Conservation (phyloP, 2,113 vertebrate genomes). For the Probosciger aterrimus region DNA sequence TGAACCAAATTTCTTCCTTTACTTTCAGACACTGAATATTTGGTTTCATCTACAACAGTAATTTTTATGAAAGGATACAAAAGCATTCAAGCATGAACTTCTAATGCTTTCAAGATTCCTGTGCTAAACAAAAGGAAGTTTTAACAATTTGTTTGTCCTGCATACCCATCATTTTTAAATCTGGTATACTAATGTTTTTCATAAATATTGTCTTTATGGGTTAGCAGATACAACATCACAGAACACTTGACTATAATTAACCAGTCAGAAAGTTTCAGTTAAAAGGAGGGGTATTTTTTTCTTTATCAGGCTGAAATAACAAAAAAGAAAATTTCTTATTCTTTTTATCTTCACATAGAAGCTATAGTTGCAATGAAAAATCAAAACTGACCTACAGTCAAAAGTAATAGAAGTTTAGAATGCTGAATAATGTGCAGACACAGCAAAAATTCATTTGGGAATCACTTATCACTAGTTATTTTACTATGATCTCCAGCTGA, state of each 20-base stretch:
- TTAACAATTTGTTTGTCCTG: not conserved
- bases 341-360: not conserved
- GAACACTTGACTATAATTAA: not conserved
- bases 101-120: slow-evolving; percentile 15
- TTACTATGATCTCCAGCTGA: not conserved
- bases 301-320: not conserved
- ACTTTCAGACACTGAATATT: slow-evolving; percentile 50
- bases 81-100: slow-evolving; percentile 43
- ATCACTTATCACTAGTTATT: slow-evolving; percentile 25
- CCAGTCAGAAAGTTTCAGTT: not conserved
- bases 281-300: not conserved
- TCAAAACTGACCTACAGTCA: slow-evolving; percentile 45
- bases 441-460: slow-evolving; percentile 48
- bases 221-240: not conserved
- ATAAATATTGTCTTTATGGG: slow-evolving; percentile 17
- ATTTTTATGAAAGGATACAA: slow-evolving; percentile 44
- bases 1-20: slow-evolving; percentile 39
- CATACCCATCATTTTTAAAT: not conserved
- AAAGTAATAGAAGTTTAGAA: slow-evolving; percentile 37
- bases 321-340: not conserved
- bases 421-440: slow-evolving; percentile 25
- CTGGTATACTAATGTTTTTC: not conserved
- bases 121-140: slow-evolving; percentile 35
- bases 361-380: slow-evolving; percentile 16
- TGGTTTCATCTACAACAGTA: slow-evolving; percentile 56